Evolutionary conservation across 2,113 vertebrate genomes (phyloP).

Genomic region (Nothocercus julius): DNA sequence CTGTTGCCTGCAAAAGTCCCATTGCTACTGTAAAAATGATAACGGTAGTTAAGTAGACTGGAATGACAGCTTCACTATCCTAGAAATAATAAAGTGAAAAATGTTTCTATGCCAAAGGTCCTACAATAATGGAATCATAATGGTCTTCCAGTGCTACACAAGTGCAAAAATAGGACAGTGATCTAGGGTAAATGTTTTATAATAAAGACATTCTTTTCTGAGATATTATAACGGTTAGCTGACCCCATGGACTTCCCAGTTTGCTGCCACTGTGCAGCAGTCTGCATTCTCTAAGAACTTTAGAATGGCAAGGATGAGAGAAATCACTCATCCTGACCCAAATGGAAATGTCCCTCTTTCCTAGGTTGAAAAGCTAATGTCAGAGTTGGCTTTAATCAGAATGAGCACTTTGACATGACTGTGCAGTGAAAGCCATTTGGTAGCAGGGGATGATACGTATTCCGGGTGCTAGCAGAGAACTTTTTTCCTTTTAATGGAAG

Average conservation of each 20-base stretch:
- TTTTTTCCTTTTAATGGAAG: not conserved
- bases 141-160: not conserved
- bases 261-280: not conserved
- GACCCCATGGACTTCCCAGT: not conserved
- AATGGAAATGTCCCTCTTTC: not conserved
- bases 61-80: not conserved
- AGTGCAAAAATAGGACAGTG: not conserved
- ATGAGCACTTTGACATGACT: not conserved
- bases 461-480: not conserved
- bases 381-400: not conserved
- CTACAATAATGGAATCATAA: not conserved
- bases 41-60: not conserved
- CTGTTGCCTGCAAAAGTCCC: not conserved
- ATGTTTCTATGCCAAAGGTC: not conserved
- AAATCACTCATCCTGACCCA: not conserved
- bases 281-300: not conserved
- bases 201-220: not conserved
- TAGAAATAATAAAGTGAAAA: not conserved
- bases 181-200: not conserved
- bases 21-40: not conserved
- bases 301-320: not conserved
- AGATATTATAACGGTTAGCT: not conserved
- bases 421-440: not conserved
- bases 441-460: not conserved
- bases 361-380: not conserved